A percentile compares a stretch with the other conserved stretches of the same genome.
phyloP scores from a whole-genome alignment of 1,140 invertebrate genomes.

The Platyscapa corneri region DNA sequence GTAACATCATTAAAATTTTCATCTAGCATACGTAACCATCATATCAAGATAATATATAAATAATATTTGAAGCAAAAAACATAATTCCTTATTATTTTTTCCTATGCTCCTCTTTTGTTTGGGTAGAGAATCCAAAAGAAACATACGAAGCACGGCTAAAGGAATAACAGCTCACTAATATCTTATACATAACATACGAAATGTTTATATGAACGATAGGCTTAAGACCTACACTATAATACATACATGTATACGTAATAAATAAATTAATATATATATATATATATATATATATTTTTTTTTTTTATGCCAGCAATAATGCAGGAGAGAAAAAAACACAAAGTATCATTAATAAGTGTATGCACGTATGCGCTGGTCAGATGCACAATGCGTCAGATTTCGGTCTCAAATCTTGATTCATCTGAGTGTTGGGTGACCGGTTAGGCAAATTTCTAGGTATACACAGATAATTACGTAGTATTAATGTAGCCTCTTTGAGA shows the following conservation, averaged over 20 bases:
- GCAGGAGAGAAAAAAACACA: neutral
- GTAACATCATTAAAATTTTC: neutral
- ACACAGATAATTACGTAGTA: neutral
- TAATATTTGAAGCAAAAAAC: neutral
- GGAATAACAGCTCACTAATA: neutral
- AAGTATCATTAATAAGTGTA: neutral
- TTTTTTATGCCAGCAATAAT: neutral
- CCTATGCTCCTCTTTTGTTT: neutral
- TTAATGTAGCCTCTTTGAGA: constrained; percentile 69
- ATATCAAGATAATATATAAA: neutral
- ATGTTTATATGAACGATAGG: neutral
- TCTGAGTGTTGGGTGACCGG: neutral
- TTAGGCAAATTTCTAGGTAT: neutral
- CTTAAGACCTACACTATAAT: constrained; percentile 8
- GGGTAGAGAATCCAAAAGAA: neutral
- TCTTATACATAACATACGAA: neutral
- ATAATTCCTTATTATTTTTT: neutral
- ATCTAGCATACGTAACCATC: neutral
- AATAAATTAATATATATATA: too few relatives aligned
- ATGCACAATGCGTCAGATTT: constrained; percentile 77
- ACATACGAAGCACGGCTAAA: neutral
- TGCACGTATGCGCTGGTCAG: constrained; percentile 74
- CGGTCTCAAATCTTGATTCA: constrained; percentile 57
- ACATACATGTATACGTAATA: constrained; percentile 9
- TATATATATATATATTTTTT: constrained; percentile 14